phyloP scores from a whole-genome alignment of 2,113 vertebrate species.

The Haliaeetus leucogaster region DNA sequence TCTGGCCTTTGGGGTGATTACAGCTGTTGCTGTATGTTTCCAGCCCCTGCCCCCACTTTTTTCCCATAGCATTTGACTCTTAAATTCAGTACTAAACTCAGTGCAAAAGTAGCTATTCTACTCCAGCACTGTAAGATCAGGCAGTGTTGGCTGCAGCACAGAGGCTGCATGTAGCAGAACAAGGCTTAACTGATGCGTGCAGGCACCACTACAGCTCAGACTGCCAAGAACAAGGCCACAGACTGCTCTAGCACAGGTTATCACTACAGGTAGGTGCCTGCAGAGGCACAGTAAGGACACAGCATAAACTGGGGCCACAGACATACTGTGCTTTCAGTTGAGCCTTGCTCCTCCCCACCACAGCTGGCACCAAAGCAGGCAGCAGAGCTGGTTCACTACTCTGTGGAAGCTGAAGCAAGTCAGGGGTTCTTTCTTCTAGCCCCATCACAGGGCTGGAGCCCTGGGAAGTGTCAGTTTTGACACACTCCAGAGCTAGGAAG shows the following conservation, averaged over 20 bases:
- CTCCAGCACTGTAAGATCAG: background rate
- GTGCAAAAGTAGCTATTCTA: background rate
- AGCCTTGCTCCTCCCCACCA: background rate
- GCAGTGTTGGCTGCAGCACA: background rate
- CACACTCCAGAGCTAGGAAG: background rate
- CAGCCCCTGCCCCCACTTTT: accelerated
- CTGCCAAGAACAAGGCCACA: too few relatives aligned
- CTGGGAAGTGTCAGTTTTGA: background rate
- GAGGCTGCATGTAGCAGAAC: background rate
- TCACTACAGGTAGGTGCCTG: background rate
- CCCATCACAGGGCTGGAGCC: too few relatives aligned
- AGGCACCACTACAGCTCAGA: background rate
- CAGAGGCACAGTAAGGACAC: background rate
- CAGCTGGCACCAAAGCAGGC: background rate
- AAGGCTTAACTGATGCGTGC: background rate
- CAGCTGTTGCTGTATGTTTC: background rate
- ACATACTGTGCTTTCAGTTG: background rate
- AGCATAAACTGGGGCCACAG: background rate
- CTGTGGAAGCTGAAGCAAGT: background rate
- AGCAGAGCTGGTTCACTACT: background rate
- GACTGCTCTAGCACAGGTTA: background rate
- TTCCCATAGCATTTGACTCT: background rate
- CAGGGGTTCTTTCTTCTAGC: background rate
- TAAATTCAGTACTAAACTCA: background rate
- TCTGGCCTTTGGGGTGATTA: background rate